Percentiles rank a stretch among this genome's conserved stretches.
phyloP scores from a whole-genome alignment of 37 sponge, comb jelly and placozoan species.

The Petrosia ficiformis region DNA sequence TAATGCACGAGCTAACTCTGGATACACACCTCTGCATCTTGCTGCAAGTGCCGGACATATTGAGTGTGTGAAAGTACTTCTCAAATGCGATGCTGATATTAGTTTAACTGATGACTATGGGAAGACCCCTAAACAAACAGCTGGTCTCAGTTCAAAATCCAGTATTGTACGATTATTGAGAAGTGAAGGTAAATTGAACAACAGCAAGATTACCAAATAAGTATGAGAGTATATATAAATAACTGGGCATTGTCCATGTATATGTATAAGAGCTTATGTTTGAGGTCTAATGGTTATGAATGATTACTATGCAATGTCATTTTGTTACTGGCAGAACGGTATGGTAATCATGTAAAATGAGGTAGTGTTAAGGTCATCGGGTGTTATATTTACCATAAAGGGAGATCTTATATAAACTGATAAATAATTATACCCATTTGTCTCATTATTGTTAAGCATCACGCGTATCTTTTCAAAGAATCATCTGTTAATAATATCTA shows the following conservation, averaged over 20 bases:
- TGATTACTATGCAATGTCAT: too few relatives aligned
- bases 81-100: slow-evolving; percentile 60
- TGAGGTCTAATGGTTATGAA: background rate
- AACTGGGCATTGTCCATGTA: background rate
- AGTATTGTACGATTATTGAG: slow-evolving; percentile 41
- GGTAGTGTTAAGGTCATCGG: too few relatives aligned
- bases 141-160: slow-evolving; percentile 60
- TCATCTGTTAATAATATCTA: too few relatives aligned
- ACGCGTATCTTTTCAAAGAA: too few relatives aligned
- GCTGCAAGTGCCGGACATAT: slow-evolving; percentile 71
- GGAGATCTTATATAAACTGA: too few relatives aligned
- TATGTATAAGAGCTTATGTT: background rate
- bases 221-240: background rate
- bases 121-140: slow-evolving; percentile 77
- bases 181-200: slow-evolving; percentile 44
- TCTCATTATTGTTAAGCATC: too few relatives aligned
- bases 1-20: slow-evolving; percentile 72
- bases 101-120: slow-evolving; percentile 58
- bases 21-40: slow-evolving; percentile 83
- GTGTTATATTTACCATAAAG: too few relatives aligned
- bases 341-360: too few relatives aligned
- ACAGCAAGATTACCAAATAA: background rate
- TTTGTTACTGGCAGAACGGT: too few relatives aligned
- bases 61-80: slow-evolving; percentile 58
- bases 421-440: too few relatives aligned